Conservation (phyloP, 1,140 invertebrate genomes). For the Wasmannia auropunctata region DNA sequence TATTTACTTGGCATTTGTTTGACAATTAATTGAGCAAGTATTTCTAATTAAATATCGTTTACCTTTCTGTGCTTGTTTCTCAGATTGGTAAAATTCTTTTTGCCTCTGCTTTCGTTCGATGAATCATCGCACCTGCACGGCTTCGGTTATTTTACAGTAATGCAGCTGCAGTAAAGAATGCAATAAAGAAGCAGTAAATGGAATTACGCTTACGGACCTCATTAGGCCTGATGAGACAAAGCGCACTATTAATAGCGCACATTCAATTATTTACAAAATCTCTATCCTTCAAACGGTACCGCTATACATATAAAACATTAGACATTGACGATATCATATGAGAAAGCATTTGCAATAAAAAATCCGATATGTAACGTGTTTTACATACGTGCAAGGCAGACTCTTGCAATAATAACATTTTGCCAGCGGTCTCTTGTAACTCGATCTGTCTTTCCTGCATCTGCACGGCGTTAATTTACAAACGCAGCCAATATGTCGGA, state of each 20-base stretch:
- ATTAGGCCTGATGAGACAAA: not conserved
- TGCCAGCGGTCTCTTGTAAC: conserved; percentile 63
- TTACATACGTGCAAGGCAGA: conserved; percentile 76
- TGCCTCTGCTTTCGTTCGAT: conserved; percentile 15
- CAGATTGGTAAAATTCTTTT: conserved; percentile 52
- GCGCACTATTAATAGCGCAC: not conserved
- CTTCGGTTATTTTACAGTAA: conserved; percentile 47
- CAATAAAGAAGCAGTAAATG: conserved; percentile 50
- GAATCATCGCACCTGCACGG: conserved; percentile 70
- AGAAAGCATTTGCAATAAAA: not conserved
- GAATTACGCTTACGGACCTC: not conserved
- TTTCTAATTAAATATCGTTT: conserved; percentile 4
- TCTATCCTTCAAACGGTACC: not conserved
- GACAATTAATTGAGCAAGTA: not conserved
- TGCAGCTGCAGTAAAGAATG: conserved; percentile 67
- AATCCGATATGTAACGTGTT: not conserved
- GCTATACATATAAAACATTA: not conserved
- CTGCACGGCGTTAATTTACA: conserved; percentile 69
- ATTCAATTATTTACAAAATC: not conserved
- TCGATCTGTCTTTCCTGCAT: conserved; percentile 58
- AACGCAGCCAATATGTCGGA: conserved; percentile 45
- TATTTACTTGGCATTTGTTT: not conserved
- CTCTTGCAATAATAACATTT: conserved; percentile 80
- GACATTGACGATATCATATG: not conserved
- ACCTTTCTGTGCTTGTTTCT: conserved; percentile 26